Evolutionary conservation across 2,113 vertebrate species (phyloP), one percentile per base, ranked within the genome.

Genomic region (Columba livia): DNA sequence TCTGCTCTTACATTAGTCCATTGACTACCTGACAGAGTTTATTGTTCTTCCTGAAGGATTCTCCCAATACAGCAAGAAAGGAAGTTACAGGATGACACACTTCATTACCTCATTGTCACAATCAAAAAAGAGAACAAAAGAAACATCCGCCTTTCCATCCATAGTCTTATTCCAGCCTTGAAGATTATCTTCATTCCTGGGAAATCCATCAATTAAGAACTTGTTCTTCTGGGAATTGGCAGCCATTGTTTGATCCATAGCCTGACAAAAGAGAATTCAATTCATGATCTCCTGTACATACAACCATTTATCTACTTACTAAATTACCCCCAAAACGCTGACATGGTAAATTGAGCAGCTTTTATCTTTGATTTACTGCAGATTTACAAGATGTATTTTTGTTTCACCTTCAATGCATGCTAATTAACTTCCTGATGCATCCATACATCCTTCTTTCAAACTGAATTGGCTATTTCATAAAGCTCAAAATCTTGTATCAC

Each of bases 121-220:
- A 97, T 99, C 99, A 93, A 99, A 99, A 97, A 99, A 99, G 42
- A 99, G 98, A 96, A 99, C 99, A 93, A 99, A 99, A 96, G 98
- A 99, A 94, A 99, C 98, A 85, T 99, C 98, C 4, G 99, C 99
- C 89, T 99, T 98, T 88, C 97, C 98, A 53, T 99, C 98, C 99
- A 99, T 99, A 67, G 98, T 98, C 12, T 73, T 98, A 62, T 97
- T 98, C 99, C 99, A 99, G 47, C 99, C 99, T 96, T 99, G 98
- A 91, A 99, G 98, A 97, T 99, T 99, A 97, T 99, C 99, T 97
- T 99, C 97, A 88, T 99, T 99, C 83, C 99, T 99, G 51, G 99
- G 99, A 96, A 99, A 99, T 58, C 99, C 99, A 85, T 99, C 99
- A 90, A 99, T 99, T 88, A 99, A 99, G 97, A 99, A 99, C 83